Percentiles rank a stretch among this genome's conserved stretches.
phyloP scores from a whole-genome alignment of 2,888 invertebrate genomes.

The Phyllotreta striolata region DNA sequence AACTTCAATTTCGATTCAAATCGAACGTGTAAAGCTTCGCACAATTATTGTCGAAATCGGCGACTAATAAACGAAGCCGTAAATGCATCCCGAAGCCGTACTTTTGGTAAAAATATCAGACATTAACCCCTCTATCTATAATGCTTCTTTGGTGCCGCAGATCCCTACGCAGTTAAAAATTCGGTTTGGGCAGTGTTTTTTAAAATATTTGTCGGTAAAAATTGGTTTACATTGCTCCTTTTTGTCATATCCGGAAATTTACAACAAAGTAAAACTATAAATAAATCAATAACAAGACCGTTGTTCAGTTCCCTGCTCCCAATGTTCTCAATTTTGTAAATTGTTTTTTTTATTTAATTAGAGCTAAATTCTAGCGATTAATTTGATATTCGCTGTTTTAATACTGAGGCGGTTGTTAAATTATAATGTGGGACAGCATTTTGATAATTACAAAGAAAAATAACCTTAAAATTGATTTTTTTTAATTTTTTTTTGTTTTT shows the following conservation, averaged over 20 bases:
- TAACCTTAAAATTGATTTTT: conserved; percentile 15
- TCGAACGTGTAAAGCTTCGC: conserved; percentile 47
- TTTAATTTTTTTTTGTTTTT: too few relatives aligned
- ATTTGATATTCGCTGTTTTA: not conserved
- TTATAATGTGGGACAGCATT: not conserved
- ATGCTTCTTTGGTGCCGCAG: conserved; percentile 53
- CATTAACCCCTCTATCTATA: conserved; percentile 43
- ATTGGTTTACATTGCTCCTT: conserved; percentile 18
- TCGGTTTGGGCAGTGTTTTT: conserved; percentile 11
- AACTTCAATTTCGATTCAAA: conserved; percentile 47
- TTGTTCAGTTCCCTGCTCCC: conserved; percentile 51
- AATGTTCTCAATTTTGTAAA: conserved; percentile 49
- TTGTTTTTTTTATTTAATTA: conserved; percentile 33
- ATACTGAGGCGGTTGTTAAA: too few relatives aligned
- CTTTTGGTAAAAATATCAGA: conserved; percentile 22
- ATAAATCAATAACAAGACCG: conserved; percentile 59
- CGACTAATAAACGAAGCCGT: conserved; percentile 15
- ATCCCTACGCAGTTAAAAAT: conserved; percentile 50
- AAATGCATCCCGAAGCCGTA: conserved; percentile 6
- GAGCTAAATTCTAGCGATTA: not conserved
- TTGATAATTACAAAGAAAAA: not conserved
- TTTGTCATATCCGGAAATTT: conserved; percentile 23
- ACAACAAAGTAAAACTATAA: conserved; percentile 38
- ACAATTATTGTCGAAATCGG: conserved; percentile 17
- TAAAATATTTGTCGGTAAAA: conserved; percentile 1